A percentile compares a stretch with the other conserved stretches of the same genome.
phyloP scores from a whole-genome alignment of 2,113 vertebrate species.

The Phylloscopus trochiloides region DNA sequence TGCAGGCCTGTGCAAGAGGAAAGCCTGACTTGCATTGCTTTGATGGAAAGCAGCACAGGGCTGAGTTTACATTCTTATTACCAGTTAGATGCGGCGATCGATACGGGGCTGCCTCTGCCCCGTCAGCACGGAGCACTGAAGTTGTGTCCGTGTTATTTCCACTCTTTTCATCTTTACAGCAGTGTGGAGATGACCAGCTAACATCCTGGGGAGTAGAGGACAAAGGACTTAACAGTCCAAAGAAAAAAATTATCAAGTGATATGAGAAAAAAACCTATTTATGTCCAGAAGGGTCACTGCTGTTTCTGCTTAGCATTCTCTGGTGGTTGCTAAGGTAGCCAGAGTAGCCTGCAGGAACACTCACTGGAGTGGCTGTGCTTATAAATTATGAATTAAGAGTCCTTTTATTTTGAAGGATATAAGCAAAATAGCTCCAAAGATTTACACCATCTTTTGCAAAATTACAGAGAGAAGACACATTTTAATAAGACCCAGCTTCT shows the following conservation, averaged over 20 bases:
- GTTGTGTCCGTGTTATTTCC: not conserved
- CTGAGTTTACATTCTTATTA: conserved; percentile 69
- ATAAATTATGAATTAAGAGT: conserved; percentile 1
- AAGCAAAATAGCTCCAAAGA: not conserved
- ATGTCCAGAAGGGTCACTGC: not conserved
- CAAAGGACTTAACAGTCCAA: not conserved
- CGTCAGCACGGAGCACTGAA: conserved; percentile 12
- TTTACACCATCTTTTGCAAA: not conserved
- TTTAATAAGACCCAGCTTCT: not conserved
- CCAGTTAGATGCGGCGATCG: conserved; percentile 21
- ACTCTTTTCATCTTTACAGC: conserved; percentile 4
- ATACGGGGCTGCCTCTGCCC: conserved; percentile 42
- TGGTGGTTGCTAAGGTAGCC: not conserved
- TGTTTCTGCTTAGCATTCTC: not conserved
- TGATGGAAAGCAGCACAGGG: conserved; percentile 60
- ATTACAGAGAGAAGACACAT: not conserved
- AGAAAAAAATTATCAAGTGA: not conserved
- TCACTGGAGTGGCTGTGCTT: not conserved
- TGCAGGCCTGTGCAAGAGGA: conserved; percentile 5
- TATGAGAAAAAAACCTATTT: not conserved
- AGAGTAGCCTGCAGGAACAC: not conserved
- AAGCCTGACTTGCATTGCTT: conserved; percentile 3
- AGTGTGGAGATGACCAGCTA: not conserved
- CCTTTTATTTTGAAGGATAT: not conserved
- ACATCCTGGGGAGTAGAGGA: not conserved